Conservation (phyloP, 2,888 invertebrate genomes). For the Hoplodrina blanda region DNA sequence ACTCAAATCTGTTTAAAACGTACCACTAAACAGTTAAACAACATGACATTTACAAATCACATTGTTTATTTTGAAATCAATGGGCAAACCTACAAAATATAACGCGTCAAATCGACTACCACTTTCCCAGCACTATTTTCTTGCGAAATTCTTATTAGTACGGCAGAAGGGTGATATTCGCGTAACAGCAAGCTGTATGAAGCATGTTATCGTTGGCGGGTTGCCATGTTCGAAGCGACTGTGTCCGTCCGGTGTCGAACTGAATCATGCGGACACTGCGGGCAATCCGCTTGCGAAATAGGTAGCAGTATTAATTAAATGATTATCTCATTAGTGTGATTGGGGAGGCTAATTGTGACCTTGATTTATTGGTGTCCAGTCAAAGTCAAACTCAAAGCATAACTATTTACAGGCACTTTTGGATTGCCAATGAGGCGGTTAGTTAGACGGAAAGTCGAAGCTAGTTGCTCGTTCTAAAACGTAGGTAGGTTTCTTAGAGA, state of each 20-base stretch:
- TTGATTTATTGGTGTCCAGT: background rate
- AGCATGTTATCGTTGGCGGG: conserved; percentile 66
- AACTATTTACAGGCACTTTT: too few relatives aligned
- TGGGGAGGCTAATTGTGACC: background rate
- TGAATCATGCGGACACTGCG: conserved; percentile 63
- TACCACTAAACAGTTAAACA: conserved; percentile 20
- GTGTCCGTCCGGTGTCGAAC: conserved; percentile 64
- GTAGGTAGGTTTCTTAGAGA: too few relatives aligned
- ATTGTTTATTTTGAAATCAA: conserved; percentile 38
- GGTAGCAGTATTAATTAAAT: conserved; percentile 34
- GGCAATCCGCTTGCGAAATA: conserved; percentile 53
- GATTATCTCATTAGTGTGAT: conserved; percentile 31
- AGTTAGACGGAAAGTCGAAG: too few relatives aligned
- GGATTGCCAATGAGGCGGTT: too few relatives aligned
- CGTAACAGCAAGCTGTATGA: conserved; percentile 52
- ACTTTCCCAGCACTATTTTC: conserved; percentile 47
- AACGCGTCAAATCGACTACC: conserved; percentile 20
- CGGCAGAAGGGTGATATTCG: conserved; percentile 60
- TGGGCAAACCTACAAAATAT: conserved; percentile 20
- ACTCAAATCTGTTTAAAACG: conserved; percentile 25
- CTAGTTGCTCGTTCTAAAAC: too few relatives aligned
- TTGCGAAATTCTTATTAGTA: conserved; percentile 58
- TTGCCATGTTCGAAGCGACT: conserved; percentile 68
- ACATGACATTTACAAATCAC: conserved; percentile 10
- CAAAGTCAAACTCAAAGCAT: background rate